Evolutionary conservation across 2,888 invertebrate species (phyloP).

Genomic region (Candidula unifasciata): DNA sequence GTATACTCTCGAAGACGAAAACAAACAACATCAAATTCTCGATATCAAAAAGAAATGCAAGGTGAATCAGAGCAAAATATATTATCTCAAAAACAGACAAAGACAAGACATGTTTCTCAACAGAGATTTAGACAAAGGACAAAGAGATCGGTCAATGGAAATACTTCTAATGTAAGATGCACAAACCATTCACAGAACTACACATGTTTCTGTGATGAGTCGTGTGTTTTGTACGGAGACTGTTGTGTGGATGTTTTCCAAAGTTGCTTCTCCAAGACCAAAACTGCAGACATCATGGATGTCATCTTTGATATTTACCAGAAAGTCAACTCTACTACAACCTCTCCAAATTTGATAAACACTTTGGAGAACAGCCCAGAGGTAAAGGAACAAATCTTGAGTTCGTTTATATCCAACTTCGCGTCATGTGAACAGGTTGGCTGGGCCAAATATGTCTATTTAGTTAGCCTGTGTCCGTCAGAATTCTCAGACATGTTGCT

Average conservation of each 20-base stretch:
- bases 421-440: conserved; percentile 1
- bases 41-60: not conserved
- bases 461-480: conserved; percentile 31
- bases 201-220: conserved; percentile 21
- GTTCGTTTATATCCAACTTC: not conserved
- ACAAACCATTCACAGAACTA: not conserved
- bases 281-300: not conserved
- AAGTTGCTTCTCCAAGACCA: not conserved
- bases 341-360: no score
- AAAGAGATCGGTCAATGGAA: not conserved
- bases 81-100: no score
- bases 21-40: not conserved
- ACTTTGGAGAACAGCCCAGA: not conserved
- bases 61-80: no score
- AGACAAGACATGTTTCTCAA: not conserved
- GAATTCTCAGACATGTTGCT: not conserved
- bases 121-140: not conserved
- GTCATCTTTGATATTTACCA: not conserved
- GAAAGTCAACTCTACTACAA: not conserved
- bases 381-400: not conserved
- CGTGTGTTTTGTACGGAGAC: conserved; percentile 31
- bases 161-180: not conserved
- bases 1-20: not conserved
- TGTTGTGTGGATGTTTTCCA: conserved; percentile 30
- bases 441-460: not conserved